Evolutionary conservation across 2,113 vertebrate genomes (phyloP).

Genomic region (Pao palembangensis): DNA sequence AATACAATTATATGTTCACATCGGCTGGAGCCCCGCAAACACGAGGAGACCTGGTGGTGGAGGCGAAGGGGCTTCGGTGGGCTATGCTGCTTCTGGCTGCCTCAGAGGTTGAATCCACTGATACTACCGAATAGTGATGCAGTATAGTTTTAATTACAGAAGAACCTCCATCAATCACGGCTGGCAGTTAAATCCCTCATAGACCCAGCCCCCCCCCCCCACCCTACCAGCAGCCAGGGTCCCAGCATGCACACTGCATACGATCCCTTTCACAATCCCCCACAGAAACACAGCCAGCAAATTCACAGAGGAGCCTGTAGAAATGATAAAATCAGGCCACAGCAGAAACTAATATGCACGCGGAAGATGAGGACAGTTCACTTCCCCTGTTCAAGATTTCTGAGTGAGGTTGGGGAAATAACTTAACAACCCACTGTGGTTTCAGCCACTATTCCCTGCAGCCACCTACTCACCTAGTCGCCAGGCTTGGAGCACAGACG

Average conservation of each 20-base stretch:
- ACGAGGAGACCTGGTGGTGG: slow-evolving; percentile 14
- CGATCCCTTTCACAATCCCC: slow-evolving; percentile 20
- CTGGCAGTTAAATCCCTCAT: slow-evolving; percentile 66
- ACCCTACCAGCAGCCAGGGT: slow-evolving; percentile 27
- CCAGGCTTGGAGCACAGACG: no score
- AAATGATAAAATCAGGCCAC: neutral
- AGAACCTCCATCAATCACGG: slow-evolving; percentile 49
- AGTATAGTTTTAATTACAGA: slow-evolving; percentile 57
- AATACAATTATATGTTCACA: slow-evolving; percentile 32
- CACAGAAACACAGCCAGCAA: slow-evolving; percentile 28
- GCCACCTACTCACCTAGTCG: no score
- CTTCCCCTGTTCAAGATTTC: no score
- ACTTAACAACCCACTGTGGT: no score
- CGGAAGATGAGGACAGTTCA: no score
- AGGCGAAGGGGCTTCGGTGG: slow-evolving; percentile 26
- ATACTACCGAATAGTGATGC: slow-evolving; percentile 24
- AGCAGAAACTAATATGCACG: no score
- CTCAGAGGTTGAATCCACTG: slow-evolving; percentile 30
- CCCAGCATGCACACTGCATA: slow-evolving; percentile 30
- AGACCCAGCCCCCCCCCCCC: slow-evolving; percentile 18
- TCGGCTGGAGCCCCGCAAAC: slow-evolving; percentile 26
- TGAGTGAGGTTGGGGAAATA: no score
- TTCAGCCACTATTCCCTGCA: no score
- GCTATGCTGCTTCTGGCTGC: slow-evolving; percentile 23
- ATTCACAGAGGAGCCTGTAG: slow-evolving; percentile 22